Percentiles rank a stretch among this genome's conserved stretches.
Conservation (phyloP, 2,888 invertebrate genomes). For the Apeira syringaria region DNA sequence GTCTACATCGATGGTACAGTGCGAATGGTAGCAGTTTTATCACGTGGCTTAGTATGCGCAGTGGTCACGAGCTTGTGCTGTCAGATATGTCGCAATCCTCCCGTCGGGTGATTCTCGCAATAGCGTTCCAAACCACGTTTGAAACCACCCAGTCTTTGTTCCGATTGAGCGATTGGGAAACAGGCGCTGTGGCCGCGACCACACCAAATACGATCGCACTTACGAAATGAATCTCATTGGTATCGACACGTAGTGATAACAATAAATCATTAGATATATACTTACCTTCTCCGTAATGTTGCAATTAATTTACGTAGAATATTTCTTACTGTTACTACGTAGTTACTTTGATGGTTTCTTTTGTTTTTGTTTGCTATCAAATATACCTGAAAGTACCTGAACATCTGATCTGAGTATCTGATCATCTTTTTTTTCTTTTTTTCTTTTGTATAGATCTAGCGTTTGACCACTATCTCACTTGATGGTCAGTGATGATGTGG, state of each 20-base stretch:
- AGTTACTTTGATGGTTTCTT: too few species aligned
- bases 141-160: slow-evolving; percentile 53
- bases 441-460: too few species aligned
- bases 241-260: slow-evolving; percentile 8
- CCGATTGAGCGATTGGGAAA: slow-evolving; percentile 25
- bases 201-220: slow-evolving; percentile 20
- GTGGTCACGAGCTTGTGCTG: slow-evolving; percentile 46
- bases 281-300: too few species aligned
- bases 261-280: too few species aligned
- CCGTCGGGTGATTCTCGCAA: slow-evolving; percentile 37
- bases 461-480: too few species aligned
- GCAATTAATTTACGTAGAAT: too few species aligned
- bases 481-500: too few species aligned
- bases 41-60: slow-evolving; percentile 33
- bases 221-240: slow-evolving; percentile 22
- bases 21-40: slow-evolving; percentile 10
- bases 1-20: slow-evolving; percentile 16
- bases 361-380: too few species aligned
- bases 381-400: too few species aligned
- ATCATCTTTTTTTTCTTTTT: too few species aligned
- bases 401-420: too few species aligned
- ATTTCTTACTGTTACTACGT: too few species aligned
- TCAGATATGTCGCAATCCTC: slow-evolving; percentile 46
- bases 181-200: slow-evolving; percentile 20
- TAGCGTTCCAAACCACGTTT: slow-evolving; percentile 45